Conservation (phyloP, 2,797 vertebrate genomes). For the Eutrigla gurnardus region DNA sequence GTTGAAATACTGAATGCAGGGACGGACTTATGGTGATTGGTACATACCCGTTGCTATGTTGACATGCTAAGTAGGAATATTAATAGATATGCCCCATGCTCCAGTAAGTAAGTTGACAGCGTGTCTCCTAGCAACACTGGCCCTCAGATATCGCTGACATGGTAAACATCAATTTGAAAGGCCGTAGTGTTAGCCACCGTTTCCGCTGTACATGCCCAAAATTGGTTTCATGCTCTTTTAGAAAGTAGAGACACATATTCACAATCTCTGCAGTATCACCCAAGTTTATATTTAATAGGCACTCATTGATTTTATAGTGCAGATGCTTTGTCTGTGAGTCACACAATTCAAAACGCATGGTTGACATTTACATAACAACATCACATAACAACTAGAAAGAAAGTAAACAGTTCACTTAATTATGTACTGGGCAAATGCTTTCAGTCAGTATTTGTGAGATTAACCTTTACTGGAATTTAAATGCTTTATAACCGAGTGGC, state of each 20-base stretch:
- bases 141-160: not conserved
- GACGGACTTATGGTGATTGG: too few relatives aligned
- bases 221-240: not conserved
- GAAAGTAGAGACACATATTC: not conserved
- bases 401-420: not conserved
- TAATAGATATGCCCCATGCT: not conserved
- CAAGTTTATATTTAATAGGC: not conserved
- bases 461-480: slow-evolving; percentile 4
- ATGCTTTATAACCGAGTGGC: not conserved
- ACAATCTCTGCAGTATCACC: not conserved
- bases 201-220: not conserved
- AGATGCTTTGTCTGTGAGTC: slow-evolving; percentile 1
- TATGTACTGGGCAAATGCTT: not conserved
- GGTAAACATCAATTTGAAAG: not conserved
- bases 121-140: not conserved
- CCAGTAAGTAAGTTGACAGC: not conserved
- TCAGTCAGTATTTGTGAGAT: not conserved
- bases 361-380: not conserved
- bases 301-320: slow-evolving; percentile 20
- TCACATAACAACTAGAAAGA: not conserved
- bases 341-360: slow-evolving; percentile 5
- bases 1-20: too few relatives aligned
- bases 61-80: not conserved
- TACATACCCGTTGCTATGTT: too few relatives aligned
- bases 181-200: not conserved